Evolutionary conservation across 1,140 invertebrate species (phyloP).

Genomic region (Nasonia longicornis): DNA sequence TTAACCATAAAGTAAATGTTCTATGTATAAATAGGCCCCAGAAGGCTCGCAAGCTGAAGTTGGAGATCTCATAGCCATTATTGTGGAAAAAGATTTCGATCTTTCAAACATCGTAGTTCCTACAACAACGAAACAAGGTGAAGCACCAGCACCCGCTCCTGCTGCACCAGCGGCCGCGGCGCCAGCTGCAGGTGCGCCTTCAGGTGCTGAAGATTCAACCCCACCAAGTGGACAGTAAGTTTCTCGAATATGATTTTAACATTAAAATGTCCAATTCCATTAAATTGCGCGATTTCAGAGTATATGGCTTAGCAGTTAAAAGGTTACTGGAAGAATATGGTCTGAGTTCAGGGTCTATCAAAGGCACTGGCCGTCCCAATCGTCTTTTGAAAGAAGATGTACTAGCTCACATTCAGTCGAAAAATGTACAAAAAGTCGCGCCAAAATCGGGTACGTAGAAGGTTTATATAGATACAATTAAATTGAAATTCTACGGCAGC

Average conservation of each 20-base stretch:
- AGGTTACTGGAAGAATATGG: slow-evolving; percentile 74
- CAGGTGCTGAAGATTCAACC: slow-evolving; percentile 49
- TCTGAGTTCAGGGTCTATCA: slow-evolving; percentile 67
- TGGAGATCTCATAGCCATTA: slow-evolving; percentile 88
- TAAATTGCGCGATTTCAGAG: slow-evolving; percentile 50
- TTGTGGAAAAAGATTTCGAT: slow-evolving; percentile 79
- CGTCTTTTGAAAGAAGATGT: slow-evolving; percentile 77
- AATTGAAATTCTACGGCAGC: background rate
- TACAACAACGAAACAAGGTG: slow-evolving; percentile 60
- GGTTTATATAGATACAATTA: background rate
- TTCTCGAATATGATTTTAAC: slow-evolving; percentile 18
- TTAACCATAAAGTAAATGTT: slow-evolving; percentile 5
- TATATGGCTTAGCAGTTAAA: slow-evolving; percentile 75
- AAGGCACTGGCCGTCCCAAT: slow-evolving; percentile 72
- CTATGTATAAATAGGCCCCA: slow-evolving; percentile 70
- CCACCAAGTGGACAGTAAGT: slow-evolving; percentile 61
- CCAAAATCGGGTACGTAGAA: slow-evolving; percentile 58
- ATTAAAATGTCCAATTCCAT: background rate
- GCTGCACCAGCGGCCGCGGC: slow-evolving; percentile 57
- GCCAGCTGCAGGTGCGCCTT: slow-evolving; percentile 49
- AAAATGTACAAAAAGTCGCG: slow-evolving; percentile 69
- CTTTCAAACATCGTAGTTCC: slow-evolving; percentile 63
- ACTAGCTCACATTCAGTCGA: slow-evolving; percentile 70
- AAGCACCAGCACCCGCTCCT: slow-evolving; percentile 54
- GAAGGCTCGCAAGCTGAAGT: slow-evolving; percentile 86